Evolutionary conservation across 1,140 invertebrate species (phyloP).

Genomic region (Drosophila punjabiensis): DNA sequence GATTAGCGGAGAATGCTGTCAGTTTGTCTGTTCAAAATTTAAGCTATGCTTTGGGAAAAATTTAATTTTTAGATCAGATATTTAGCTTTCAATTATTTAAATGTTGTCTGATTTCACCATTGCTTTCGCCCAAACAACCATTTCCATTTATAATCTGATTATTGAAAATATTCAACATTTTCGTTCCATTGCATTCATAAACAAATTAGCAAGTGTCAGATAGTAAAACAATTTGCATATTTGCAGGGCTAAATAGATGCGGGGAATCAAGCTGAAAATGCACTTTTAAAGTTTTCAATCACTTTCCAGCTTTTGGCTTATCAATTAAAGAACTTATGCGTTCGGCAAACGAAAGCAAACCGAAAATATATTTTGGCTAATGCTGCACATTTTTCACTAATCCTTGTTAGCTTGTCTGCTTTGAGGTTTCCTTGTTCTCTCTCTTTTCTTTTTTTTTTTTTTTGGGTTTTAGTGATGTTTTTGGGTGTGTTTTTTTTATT

Average conservation of each 20-base stretch:
- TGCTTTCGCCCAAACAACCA: constrained; percentile 7
- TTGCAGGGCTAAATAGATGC: neutral
- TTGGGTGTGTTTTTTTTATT: constrained; percentile 1
- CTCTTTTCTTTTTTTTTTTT: neutral
- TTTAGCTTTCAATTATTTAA: neutral
- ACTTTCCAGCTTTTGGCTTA: constrained; percentile 17
- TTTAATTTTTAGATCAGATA: neutral
- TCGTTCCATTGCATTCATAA: constrained; percentile 36
- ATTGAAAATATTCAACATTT: constrained; percentile 47
- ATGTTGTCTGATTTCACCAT: neutral
- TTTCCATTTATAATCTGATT: constrained; percentile 41
- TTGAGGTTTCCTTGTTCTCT: constrained; percentile 56
- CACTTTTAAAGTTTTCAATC: constrained; percentile 22
- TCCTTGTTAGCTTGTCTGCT: constrained; percentile 73
- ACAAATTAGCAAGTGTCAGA: constrained; percentile 33
- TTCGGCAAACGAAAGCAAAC: constrained; percentile 15
- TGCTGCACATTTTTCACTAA: constrained; percentile 48
- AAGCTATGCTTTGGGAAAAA: neutral
- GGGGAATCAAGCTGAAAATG: neutral
- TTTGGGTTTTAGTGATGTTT: constrained; percentile 6
- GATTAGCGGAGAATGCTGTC: constrained; percentile 8
- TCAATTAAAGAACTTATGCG: constrained; percentile 16
- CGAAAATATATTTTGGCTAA: constrained; percentile 40
- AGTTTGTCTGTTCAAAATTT: neutral
- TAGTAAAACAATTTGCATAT: constrained; percentile 47